Evolutionary conservation across 1,140 invertebrate species (phyloP), one percentile per base, ranked within the genome.

Genomic region (Yoshiicerus persimilis): DNA sequence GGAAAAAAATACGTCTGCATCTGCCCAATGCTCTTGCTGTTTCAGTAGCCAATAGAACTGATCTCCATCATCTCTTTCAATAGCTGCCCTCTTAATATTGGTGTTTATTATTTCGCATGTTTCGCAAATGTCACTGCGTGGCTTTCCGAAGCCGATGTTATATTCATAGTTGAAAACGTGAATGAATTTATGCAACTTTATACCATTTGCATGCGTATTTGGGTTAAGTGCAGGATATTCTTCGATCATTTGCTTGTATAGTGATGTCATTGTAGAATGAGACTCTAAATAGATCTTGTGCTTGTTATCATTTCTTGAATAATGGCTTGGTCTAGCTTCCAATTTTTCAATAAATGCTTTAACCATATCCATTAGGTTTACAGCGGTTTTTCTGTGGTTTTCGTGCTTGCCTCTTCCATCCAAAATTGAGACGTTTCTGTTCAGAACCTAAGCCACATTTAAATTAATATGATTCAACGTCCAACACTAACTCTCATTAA

Each of bases 101-200:
- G 64, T 32, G 10, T 38, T 23, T 27, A 64, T 2, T n/a, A 3
- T 56, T n/a, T 75, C 86, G 34, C 86, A 87, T 39, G 0, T 4
- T 4, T 87, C 86, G n/a, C 64, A 87, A 38, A 87, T 13, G 23
- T 87, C 86, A 5, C 56, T 66, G 36, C 86, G 34, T 25, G 86
- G 86, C 2, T 70, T 39, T 2, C 86, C 86, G 6, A 87, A 75
- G 30, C 32, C 30, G 25, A 87, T 87, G n/a, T 87, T 87, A 27
- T 70, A 87, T 38, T 87, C 62, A 38, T 75, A 87, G 36, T 87
- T 87, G 62, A 87, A 87, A 4, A 87, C 75, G 10, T 87, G 2
- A 0, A 36, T 64, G 27, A 87, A 87, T 36, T 34, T 66, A 62
- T 32, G 75, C 4, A 30, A 6, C 36, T 36, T 36, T 10, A 66